These are phyloP conservation scores for Lasioglossum leucozonium DNA, from an alignment of 2,888 invertebrate species.

Conservation along the genomic window DNA sequence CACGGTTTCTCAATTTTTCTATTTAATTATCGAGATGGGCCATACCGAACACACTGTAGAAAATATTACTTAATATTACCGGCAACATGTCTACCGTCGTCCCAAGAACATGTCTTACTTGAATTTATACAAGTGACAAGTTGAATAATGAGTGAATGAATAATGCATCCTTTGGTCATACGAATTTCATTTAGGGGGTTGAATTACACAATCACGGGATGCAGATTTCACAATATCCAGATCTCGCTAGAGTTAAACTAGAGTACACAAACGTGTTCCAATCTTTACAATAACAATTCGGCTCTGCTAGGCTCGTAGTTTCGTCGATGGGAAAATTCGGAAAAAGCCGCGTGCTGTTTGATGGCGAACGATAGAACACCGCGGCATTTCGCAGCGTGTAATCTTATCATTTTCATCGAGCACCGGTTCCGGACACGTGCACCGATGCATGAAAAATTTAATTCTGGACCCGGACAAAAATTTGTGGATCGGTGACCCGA, in stretches of 20 bases:
- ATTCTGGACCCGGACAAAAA: neutral
- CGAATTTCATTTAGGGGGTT: neutral
- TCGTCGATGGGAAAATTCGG: neutral
- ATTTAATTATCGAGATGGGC: too few species aligned
- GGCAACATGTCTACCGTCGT: neutral
- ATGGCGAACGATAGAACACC: neutral
- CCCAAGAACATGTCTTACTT: too few species aligned
- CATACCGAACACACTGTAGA: neutral
- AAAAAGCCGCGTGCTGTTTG: neutral
- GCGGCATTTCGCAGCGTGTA: neutral
- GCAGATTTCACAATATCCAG: neutral
- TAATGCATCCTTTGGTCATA: neutral
- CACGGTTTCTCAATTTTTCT: neutral
- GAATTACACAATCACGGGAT: neutral
- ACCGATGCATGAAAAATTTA: neutral
- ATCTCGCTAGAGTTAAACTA: neutral
- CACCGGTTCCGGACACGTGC: neutral
- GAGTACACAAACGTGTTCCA: neutral
- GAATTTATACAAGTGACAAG: too few species aligned
- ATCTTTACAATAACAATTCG: neutral
- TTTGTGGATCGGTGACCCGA: neutral
- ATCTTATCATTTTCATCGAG: constrained; percentile 1
- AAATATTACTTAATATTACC: neutral
- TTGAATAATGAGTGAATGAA: neutral
- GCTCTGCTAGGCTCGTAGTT: neutral